Percentiles rank a stretch among this genome's conserved stretches.
These are phyloP conservation scores for Conopomorpha cramerella DNA, from an alignment of 1,140 invertebrate species.

Conservation along the genomic window DNA sequence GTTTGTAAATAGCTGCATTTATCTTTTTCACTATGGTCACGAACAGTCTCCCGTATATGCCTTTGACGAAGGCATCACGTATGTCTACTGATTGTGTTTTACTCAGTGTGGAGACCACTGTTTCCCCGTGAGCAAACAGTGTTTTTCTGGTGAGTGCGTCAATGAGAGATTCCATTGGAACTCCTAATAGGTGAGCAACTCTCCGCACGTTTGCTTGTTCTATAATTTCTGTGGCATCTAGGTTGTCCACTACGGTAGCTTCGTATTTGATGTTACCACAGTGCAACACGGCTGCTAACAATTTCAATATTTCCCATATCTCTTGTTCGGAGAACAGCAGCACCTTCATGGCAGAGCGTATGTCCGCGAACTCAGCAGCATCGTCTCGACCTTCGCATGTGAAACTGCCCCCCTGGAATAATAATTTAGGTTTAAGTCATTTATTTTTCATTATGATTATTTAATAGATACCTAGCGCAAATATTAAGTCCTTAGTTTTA, in stretches of 20 bases:
- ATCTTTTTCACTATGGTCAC: constrained; percentile 97
- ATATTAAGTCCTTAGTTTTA: too few species aligned
- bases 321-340: constrained; percentile 92
- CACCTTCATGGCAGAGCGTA: constrained; percentile 98
- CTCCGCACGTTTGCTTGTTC: constrained; percentile 85
- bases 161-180: constrained; percentile 84
- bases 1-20: constrained; percentile 93
- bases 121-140: constrained; percentile 95
- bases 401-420: constrained; percentile 86
- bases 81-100: constrained; percentile 95
- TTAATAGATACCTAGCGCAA: too few species aligned
- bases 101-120: constrained; percentile 92
- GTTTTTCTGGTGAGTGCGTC: constrained; percentile 94
- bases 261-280: constrained; percentile 97
- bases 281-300: constrained; percentile 91
- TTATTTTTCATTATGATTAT: too few species aligned
- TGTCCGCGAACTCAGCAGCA: constrained; percentile 93
- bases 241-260: constrained; percentile 88
- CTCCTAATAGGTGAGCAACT: constrained; percentile 82
- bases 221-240: constrained; percentile 95
- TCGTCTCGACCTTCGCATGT: constrained; percentile 96
- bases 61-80: constrained; percentile 97
- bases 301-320: constrained; percentile 94
- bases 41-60: constrained; percentile 96
- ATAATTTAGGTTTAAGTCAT: too few species aligned